These are phyloP conservation scores for Tyto alba DNA, from an alignment of 2,113 vertebrate species.

Conservation along the genomic window DNA sequence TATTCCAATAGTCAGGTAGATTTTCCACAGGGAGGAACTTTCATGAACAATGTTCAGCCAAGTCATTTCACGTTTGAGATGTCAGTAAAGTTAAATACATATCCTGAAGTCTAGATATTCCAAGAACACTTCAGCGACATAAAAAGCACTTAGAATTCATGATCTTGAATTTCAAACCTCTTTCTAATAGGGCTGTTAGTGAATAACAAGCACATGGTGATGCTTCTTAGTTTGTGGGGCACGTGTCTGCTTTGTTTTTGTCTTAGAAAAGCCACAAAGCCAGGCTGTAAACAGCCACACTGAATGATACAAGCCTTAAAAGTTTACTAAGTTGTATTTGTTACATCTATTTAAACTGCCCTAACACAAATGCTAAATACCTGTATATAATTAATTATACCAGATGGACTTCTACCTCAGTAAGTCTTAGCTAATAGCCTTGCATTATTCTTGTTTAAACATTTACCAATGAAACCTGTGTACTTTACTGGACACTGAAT, in stretches of 20 bases:
- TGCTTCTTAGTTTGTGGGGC: neutral
- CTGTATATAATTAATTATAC: conserved; percentile 2
- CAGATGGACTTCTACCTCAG: neutral
- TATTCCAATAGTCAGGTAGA: neutral
- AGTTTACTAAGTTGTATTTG: neutral
- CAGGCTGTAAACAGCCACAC: neutral
- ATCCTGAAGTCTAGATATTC: neutral
- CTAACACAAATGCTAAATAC: neutral
- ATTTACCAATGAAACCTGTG: conserved; percentile 9
- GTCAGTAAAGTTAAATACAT: neutral
- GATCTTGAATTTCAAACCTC: neutral
- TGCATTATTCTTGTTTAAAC: conserved; percentile 27
- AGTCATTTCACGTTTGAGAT: neutral
- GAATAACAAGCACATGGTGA: neutral
- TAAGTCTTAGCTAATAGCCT: neutral
- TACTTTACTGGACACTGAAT: conserved; percentile 18
- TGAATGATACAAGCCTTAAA: neutral
- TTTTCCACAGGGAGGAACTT: neutral
- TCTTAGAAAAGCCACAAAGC: neutral
- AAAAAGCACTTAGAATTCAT: neutral
- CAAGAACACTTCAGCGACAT: neutral
- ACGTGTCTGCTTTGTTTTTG: neutral
- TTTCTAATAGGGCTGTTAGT: neutral
- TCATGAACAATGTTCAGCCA: neutral
- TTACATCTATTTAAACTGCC: neutral